Evolutionary conservation across 2,113 vertebrate species (phyloP).

Genomic region (Vireo altiloquus): DNA sequence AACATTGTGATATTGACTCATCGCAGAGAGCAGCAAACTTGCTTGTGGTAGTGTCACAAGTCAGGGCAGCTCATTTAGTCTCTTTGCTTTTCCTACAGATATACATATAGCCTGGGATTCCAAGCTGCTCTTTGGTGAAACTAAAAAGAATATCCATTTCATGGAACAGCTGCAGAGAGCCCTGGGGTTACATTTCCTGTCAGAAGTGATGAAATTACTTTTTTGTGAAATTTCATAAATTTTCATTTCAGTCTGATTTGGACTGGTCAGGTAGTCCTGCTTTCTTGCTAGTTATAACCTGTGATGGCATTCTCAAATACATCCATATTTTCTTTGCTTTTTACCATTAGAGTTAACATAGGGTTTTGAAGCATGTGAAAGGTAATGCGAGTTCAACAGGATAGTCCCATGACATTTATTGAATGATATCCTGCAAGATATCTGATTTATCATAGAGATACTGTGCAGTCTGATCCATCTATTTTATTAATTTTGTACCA

Average conservation of each 20-base stretch:
- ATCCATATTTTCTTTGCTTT: background rate
- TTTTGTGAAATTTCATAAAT: background rate
- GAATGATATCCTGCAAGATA: background rate
- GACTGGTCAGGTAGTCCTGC: background rate
- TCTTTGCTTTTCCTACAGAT: background rate
- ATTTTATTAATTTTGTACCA: background rate
- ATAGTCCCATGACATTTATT: background rate
- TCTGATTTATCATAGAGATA: background rate
- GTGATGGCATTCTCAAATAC: background rate
- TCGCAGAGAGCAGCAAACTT: background rate
- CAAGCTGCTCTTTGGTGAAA: background rate
- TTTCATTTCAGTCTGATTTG: background rate
- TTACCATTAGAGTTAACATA: background rate
- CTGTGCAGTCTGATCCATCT: background rate
- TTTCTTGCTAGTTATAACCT: background rate
- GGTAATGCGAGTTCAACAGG: background rate
- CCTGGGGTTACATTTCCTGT: background rate
- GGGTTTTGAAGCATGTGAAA: background rate
- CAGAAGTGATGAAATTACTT: background rate
- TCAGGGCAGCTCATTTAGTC: background rate
- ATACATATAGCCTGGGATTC: background rate
- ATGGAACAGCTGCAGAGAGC: background rate
- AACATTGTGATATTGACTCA: background rate
- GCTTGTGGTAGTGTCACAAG: background rate
- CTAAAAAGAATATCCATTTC: background rate